These are phyloP conservation scores for Macrosiphum euphorbiae DNA, from an alignment of 2,888 invertebrate genomes.

Conservation along the genomic window DNA sequence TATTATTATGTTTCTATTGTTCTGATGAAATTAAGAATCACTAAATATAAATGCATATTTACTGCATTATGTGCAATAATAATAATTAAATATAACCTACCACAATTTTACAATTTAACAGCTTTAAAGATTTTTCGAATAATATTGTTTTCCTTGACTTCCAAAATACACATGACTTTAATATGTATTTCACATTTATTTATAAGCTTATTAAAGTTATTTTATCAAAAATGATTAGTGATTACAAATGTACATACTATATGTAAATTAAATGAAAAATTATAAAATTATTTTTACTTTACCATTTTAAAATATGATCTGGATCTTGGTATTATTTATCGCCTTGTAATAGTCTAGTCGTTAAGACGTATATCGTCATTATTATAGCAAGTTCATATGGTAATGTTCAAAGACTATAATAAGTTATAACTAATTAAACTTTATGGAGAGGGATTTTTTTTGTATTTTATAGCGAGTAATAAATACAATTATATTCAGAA, in stretches of 20 bases:
- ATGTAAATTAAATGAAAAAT: not conserved
- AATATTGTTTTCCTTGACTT: not conserved
- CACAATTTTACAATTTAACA: not conserved
- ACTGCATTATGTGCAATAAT: not conserved
- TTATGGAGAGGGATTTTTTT: not conserved
- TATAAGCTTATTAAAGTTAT: not conserved
- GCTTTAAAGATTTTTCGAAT: not conserved
- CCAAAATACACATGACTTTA: not conserved
- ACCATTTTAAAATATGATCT: not conserved
- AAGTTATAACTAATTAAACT: not conserved
- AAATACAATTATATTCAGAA: not conserved
- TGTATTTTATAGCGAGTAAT: not conserved
- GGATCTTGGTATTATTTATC: not conserved
- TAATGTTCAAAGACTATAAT: not conserved
- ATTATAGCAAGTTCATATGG: not conserved
- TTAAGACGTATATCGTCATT: not conserved
- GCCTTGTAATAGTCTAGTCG: not conserved
- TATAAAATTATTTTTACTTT: slow-evolving; percentile 8
- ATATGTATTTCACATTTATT: slow-evolving; percentile 19
- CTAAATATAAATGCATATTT: not conserved
- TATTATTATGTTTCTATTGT: not conserved
- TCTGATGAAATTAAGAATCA: not conserved
- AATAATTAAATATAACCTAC: not conserved
- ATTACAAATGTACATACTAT: not conserved
- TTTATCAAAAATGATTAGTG: not conserved